Percentiles rank a stretch among this genome's conserved stretches.
Conservation (phyloP, 2,888 invertebrate genomes). For the Sialis lutaria region DNA sequence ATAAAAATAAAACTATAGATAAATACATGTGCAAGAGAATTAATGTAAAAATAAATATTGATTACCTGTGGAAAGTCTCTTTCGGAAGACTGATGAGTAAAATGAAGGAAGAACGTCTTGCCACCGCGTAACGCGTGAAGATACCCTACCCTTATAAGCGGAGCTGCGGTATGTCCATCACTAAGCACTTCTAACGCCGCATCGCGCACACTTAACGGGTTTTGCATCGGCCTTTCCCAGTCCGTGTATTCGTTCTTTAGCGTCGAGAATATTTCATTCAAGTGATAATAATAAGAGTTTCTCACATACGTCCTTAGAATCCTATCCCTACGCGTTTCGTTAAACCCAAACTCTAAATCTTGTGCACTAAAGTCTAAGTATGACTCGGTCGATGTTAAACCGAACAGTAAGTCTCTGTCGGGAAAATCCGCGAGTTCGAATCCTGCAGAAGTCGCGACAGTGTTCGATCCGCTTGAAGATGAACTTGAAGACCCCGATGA, state of each 20-base stretch:
- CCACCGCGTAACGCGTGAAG: slow-evolving; percentile 64
- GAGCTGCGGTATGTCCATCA: slow-evolving; percentile 83
- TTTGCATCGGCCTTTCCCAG: slow-evolving; percentile 80
- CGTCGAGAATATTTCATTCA: slow-evolving; percentile 88
- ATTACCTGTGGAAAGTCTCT: slow-evolving; percentile 59
- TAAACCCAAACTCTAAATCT: slow-evolving; percentile 81
- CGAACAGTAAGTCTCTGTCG: slow-evolving; percentile 66
- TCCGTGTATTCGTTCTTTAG: slow-evolving; percentile 89
- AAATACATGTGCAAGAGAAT: too few species aligned
- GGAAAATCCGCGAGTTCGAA: slow-evolving; percentile 70
- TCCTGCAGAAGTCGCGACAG: slow-evolving; percentile 52
- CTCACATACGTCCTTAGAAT: slow-evolving; percentile 82
- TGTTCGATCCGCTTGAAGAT: slow-evolving; percentile 20
- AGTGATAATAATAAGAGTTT: slow-evolving; percentile 87
- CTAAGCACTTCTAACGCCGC: slow-evolving; percentile 74
- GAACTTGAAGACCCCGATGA: slow-evolving; percentile 7
- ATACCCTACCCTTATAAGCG: slow-evolving; percentile 61
- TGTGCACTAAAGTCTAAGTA: slow-evolving; percentile 67
- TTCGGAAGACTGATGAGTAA: slow-evolving; percentile 69
- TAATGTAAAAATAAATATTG: neutral
- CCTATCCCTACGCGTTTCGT: slow-evolving; percentile 70
- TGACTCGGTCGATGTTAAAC: slow-evolving; percentile 67
- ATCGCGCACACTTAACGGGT: slow-evolving; percentile 71
- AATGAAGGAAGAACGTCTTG: slow-evolving; percentile 74
- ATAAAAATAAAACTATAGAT: too few species aligned